Conservation (phyloP, 2,113 vertebrate species). For the Microcebus griseorufus region DNA sequence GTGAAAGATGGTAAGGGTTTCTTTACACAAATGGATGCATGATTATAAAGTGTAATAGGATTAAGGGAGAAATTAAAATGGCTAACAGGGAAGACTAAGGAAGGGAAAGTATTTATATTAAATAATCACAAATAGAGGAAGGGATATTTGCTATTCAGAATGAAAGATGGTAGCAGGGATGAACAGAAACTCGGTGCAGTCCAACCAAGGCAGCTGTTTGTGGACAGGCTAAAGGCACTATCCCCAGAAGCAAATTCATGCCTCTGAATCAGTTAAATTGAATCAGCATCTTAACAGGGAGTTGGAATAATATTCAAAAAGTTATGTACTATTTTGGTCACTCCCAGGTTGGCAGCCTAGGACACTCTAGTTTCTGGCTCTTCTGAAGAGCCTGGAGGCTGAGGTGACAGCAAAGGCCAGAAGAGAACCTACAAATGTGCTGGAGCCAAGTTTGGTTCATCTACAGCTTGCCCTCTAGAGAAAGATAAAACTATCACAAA, state of each 20-base stretch:
- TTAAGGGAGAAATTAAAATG: background rate
- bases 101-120: background rate
- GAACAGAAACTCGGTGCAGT: background rate
- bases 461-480: background rate
- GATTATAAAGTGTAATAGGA: background rate
- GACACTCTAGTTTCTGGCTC: background rate
- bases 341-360: too few species aligned
- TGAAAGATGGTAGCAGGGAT: background rate
- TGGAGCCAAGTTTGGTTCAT: background rate
- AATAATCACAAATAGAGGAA: background rate
- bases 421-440: background rate
- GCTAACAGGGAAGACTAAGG: background rate
- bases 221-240: background rate
- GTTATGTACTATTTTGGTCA: rapidly evolving
- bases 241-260: background rate
- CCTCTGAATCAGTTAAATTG: rapidly evolving
- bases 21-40: background rate
- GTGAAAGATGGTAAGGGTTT: background rate
- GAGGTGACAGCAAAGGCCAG: background rate
- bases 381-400: background rate
- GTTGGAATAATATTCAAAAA: background rate
- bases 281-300: background rate
- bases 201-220: too few species aligned
- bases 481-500: background rate
- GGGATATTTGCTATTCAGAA: too few species aligned